Percentiles rank a stretch among this genome's conserved stretches.
phyloP scores from a whole-genome alignment of 2,113 vertebrate species.

The Podocnemis expansa region DNA sequence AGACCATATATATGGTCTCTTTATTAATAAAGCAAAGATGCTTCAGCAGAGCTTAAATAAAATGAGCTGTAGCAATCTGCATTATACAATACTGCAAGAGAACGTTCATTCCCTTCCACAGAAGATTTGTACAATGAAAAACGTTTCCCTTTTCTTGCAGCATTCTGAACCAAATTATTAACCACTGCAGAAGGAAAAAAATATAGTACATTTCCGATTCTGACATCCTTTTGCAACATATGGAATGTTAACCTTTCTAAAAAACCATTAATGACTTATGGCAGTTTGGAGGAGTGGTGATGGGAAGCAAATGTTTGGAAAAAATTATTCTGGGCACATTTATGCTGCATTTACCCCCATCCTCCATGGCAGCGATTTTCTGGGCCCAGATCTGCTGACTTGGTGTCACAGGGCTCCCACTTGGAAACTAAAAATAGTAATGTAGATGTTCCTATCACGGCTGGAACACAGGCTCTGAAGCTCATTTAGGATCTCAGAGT shows the following conservation, averaged over 20 bases:
- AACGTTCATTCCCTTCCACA: background rate
- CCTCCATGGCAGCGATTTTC: background rate
- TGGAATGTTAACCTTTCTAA: rapidly evolving
- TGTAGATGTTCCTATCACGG: background rate
- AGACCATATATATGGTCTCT: background rate
- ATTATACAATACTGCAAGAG: background rate
- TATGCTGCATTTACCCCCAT: background rate
- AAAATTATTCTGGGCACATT: background rate
- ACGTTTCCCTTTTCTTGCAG: background rate
- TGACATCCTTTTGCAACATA: background rate
- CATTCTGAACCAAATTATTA: conserved; percentile 19
- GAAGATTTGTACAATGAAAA: background rate
- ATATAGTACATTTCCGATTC: background rate
- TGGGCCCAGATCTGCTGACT: background rate
- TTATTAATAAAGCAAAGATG: background rate
- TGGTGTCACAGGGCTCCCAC: background rate
- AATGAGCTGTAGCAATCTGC: background rate
- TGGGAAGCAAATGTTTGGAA: background rate
- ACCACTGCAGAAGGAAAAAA: background rate
- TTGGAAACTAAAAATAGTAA: background rate
- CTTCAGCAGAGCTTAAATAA: background rate
- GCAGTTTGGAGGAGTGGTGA: conserved; percentile 4
- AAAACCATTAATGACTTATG: background rate
- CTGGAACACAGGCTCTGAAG: background rate
- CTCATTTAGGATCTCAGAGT: background rate